phyloP scores from a whole-genome alignment of 2,797 vertebrate species.

The Cygnus olor region DNA sequence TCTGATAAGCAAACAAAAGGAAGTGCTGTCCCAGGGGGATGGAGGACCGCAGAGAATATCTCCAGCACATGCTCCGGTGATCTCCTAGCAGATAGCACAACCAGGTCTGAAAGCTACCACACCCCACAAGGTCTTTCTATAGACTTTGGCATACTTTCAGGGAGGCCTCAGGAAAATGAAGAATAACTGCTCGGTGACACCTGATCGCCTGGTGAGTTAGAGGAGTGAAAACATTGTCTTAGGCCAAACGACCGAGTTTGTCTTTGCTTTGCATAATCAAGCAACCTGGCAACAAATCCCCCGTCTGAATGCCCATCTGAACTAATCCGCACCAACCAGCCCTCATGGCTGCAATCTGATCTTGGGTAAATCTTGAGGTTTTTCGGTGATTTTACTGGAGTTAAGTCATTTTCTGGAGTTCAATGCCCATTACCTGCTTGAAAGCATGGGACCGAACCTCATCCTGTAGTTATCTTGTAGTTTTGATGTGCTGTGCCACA shows the following conservation, averaged over 20 bases:
- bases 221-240: background rate
- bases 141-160: background rate
- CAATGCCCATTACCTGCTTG: background rate
- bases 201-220: accelerated
- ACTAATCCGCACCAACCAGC: background rate
- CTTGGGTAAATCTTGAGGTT: background rate
- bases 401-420: background rate
- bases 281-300: accelerated
- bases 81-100: background rate
- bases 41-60: background rate
- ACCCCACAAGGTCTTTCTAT: background rate
- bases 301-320: background rate
- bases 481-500: background rate
- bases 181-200: background rate
- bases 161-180: background rate
- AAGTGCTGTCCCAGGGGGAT: background rate
- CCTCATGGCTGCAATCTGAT: background rate
- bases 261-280: background rate
- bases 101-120: background rate
- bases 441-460: background rate
- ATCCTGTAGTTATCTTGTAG: background rate
- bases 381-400: background rate
- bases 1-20: background rate
- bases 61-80: background rate
- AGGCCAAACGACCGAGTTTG: background rate